Evolutionary conservation across 1,140 invertebrate genomes (phyloP).

Genomic region (Cydia splendana): DNA sequence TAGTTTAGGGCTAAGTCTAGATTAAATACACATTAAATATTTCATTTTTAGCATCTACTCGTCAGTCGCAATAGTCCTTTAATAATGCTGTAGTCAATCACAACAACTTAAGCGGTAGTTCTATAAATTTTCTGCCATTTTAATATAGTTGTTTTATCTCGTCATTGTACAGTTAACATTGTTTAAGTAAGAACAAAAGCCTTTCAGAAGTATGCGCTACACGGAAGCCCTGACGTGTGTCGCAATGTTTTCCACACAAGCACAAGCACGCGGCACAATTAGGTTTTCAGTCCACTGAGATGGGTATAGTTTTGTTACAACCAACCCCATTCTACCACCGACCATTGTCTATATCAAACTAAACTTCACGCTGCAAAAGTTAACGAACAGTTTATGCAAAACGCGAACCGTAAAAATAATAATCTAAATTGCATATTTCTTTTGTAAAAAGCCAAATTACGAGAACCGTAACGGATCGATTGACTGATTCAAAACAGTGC

Average conservation of each 20-base stretch:
- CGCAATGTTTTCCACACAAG: slow-evolving; percentile 66
- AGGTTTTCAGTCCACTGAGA: slow-evolving; percentile 63
- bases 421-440: slow-evolving; percentile 60
- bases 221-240: slow-evolving; percentile 68
- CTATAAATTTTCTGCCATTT: slow-evolving; percentile 14
- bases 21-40: no score
- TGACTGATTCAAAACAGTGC: slow-evolving; percentile 59
- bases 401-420: slow-evolving; percentile 45
- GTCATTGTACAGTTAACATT: slow-evolving; percentile 41
- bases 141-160: slow-evolving; percentile 25
- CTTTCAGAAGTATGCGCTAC: slow-evolving; percentile 68
- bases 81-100: neutral
- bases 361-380: slow-evolving; percentile 32
- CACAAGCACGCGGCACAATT: slow-evolving; percentile 62
- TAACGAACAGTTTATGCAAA: slow-evolving; percentile 40
- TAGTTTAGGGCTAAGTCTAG: no score
- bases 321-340: slow-evolving; percentile 43
- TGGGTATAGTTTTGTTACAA: slow-evolving; percentile 64
- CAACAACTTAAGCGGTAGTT: neutral
- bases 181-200: slow-evolving; percentile 73
- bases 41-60: no score
- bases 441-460: slow-evolving; percentile 60
- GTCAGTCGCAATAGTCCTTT: neutral
- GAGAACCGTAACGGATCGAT: slow-evolving; percentile 72
- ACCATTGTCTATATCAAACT: slow-evolving; percentile 59